Evolutionary conservation across 2,888 invertebrate genomes (phyloP).

Genomic region (Mamestra brassicae): DNA sequence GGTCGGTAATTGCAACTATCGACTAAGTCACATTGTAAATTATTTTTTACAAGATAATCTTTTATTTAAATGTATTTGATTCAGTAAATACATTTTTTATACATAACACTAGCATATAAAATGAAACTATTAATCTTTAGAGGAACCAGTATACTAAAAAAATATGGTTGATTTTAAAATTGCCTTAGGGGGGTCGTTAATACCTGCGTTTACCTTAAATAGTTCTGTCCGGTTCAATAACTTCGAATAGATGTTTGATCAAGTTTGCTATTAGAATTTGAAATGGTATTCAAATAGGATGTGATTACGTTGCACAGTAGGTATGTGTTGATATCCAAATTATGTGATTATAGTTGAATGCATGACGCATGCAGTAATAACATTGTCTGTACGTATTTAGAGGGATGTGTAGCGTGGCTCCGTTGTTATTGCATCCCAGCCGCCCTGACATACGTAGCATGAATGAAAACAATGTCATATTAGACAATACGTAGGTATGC

Average conservation of each 20-base stretch:
- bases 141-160: too few relatives aligned
- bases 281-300: conserved; percentile 76
- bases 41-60: too few relatives aligned
- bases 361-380: conserved; percentile 73
- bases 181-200: too few relatives aligned
- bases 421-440: conserved; percentile 71
- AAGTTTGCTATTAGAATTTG: conserved; percentile 70
- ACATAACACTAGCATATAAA: too few relatives aligned
- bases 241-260: conserved; percentile 59
- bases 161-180: too few relatives aligned
- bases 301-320: conserved; percentile 66
- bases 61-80: too few relatives aligned
- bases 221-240: conserved; percentile 47
- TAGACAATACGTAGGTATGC: conserved; percentile 32
- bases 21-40: too few relatives aligned
- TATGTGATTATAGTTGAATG: conserved; percentile 77
- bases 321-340: conserved; percentile 77
- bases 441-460: conserved; percentile 67
- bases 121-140: too few relatives aligned
- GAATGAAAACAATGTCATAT: conserved; percentile 64
- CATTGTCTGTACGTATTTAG: conserved; percentile 69
- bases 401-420: conserved; percentile 68
- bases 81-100: too few relatives aligned
- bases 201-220: too few relatives aligned
- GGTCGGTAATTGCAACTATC: too few relatives aligned